Evolutionary conservation across 1,140 invertebrate genomes (phyloP).

Genomic region (Lepidurus arcticus): DNA sequence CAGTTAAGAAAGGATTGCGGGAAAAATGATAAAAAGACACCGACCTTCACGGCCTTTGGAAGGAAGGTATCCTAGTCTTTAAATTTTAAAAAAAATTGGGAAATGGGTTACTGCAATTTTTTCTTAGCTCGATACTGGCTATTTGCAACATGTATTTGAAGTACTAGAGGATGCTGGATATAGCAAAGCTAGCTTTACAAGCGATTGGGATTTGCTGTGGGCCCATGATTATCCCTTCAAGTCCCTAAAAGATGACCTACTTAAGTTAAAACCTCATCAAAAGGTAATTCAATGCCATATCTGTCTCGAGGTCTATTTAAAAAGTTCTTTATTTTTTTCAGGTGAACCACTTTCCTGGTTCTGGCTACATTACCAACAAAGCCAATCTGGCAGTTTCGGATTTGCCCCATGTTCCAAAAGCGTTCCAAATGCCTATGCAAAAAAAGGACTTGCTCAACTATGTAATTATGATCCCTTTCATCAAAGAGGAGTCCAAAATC

Average conservation of each 20-base stretch:
- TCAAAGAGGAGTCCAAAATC: neutral
- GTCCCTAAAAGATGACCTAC: conserved; percentile 53
- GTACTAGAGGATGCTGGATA: conserved; percentile 69
- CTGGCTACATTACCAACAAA: conserved; percentile 91
- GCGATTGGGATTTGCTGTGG: conserved; percentile 84
- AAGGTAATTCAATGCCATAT: conserved; percentile 45
- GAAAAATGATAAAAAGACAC: conserved; percentile 25
- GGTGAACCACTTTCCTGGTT: conserved; percentile 93
- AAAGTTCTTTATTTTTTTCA: conserved; percentile 17
- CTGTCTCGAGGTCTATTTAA: neutral
- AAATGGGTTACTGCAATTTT: conserved; percentile 21
- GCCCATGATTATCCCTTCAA: conserved; percentile 87
- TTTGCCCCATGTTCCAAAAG: conserved; percentile 69
- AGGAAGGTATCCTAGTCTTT: conserved; percentile 23
- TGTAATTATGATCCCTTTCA: conserved; percentile 44
- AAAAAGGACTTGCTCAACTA: conserved; percentile 66
- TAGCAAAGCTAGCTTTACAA: conserved; percentile 51
- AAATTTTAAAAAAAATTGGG: neutral
- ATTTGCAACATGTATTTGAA: conserved; percentile 70
- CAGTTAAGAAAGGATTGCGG: neutral
- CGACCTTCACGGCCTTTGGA: conserved; percentile 28
- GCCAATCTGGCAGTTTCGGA: conserved; percentile 76
- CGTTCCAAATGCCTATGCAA: conserved; percentile 79
- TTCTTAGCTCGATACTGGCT: conserved; percentile 53
- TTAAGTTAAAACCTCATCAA: conserved; percentile 63